Evolutionary conservation across 2,113 vertebrate genomes (phyloP).

Genomic region (Natator depressus): DNA sequence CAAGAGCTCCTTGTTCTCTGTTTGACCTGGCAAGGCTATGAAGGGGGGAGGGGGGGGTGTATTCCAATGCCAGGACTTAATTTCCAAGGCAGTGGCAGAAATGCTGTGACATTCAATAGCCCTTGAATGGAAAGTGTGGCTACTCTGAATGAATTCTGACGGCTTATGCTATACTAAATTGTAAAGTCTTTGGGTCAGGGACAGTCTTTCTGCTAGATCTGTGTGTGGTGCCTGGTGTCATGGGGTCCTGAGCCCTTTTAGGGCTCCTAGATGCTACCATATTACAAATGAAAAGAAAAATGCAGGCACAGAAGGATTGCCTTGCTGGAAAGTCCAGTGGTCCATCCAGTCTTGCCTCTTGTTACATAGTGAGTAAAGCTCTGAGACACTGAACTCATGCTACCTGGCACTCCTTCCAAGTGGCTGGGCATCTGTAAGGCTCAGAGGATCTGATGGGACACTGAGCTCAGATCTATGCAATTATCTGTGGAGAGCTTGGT

Average conservation of each 20-base stretch:
- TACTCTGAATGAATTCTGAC: background rate
- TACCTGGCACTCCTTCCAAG: background rate
- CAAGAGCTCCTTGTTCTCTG: too few species aligned
- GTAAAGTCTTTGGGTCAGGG: background rate
- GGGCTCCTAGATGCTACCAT: background rate
- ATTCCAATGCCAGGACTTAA: background rate
- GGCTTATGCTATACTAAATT: background rate
- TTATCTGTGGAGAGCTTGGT: slow-evolving; percentile 13
- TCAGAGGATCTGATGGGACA: background rate
- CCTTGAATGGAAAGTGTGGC: background rate
- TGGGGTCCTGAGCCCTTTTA: background rate
- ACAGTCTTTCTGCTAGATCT: background rate
- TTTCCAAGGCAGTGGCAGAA: background rate
- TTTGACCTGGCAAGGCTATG: background rate
- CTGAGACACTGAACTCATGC: background rate
- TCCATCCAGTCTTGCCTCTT: background rate
- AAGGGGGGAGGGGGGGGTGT: background rate
- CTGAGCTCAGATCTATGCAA: background rate
- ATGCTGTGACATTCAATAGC: background rate
- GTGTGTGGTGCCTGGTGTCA: rapidly evolving
- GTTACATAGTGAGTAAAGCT: background rate
- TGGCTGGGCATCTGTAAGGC: background rate
- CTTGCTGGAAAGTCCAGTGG: background rate
- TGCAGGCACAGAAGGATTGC: background rate
- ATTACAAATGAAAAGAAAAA: background rate